Conservation (phyloP, 2,888 invertebrate species). For the Deilephila elpenor region DNA sequence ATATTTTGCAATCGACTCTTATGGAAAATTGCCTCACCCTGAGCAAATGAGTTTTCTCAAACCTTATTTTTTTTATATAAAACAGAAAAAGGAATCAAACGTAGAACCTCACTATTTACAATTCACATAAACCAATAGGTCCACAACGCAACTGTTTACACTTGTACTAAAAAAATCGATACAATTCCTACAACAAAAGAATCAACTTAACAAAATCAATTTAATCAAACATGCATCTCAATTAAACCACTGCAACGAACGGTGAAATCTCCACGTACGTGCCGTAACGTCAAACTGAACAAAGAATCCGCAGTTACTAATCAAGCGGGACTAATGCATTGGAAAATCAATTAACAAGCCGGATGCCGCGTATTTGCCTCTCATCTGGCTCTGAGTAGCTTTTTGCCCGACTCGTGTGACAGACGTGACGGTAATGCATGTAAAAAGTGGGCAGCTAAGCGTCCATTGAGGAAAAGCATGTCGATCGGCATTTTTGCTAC, state of each 20-base stretch:
- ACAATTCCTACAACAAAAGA: too few species aligned
- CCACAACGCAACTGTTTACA: too few species aligned
- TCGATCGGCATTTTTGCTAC: not conserved
- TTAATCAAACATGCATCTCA: too few species aligned
- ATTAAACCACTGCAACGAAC: not conserved
- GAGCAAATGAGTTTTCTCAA: too few species aligned
- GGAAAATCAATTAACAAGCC: conserved; percentile 45
- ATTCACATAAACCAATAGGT: too few species aligned
- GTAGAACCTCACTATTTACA: too few species aligned
- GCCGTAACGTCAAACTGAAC: conserved; percentile 29
- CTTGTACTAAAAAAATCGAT: too few species aligned
- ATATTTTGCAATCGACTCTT: too few species aligned
- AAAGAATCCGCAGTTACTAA: conserved; percentile 22
- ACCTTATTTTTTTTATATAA: too few species aligned
- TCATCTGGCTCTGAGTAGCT: conserved; percentile 44
- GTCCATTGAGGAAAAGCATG: not conserved
- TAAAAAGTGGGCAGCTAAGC: not conserved
- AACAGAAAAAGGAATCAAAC: too few species aligned
- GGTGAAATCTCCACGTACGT: not conserved
- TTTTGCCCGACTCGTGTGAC: conserved; percentile 37
- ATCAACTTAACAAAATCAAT: too few species aligned
- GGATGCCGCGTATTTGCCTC: conserved; percentile 39
- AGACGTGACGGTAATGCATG: conserved; percentile 5
- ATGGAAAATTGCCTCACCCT: too few species aligned
- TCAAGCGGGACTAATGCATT: conserved; percentile 39